Evolutionary conservation across 2,888 invertebrate genomes (phyloP).

Genomic region (Amaurobius ferox): DNA sequence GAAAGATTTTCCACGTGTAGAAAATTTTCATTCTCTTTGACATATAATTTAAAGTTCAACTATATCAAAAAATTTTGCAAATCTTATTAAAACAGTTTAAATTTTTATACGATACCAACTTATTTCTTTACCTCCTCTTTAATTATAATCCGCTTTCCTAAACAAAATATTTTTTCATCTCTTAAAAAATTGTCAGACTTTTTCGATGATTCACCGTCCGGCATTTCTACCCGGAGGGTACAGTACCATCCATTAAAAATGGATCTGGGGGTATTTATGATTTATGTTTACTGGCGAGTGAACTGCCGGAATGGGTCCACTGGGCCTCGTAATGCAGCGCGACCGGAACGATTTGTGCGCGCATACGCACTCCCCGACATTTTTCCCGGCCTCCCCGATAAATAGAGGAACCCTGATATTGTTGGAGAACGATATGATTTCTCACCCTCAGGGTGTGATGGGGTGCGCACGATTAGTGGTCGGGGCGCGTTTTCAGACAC

Average conservation of each 20-base stretch:
- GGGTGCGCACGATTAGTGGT: neutral
- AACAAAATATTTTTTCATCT: neutral
- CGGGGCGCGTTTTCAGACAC: neutral
- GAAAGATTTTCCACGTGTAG: too few species aligned
- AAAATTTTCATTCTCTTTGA: too few species aligned
- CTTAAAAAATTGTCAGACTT: slow-evolving; percentile 1
- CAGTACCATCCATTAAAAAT: slow-evolving; percentile 65
- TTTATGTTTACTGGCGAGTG: slow-evolving; percentile 52
- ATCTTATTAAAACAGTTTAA: too few species aligned
- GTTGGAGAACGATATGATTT: slow-evolving; percentile 12
- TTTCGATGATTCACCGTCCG: slow-evolving; percentile 34
- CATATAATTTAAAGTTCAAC: too few species aligned
- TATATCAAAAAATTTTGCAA: too few species aligned
- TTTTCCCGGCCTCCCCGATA: slow-evolving; percentile 19
- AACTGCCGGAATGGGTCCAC: slow-evolving; percentile 45
- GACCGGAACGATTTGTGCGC: slow-evolving; percentile 3
- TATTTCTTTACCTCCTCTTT: too few species aligned
- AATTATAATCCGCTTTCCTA: too few species aligned
- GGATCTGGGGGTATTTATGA: slow-evolving; percentile 53
- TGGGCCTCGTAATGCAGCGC: slow-evolving; percentile 50
- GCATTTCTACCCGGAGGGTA: slow-evolving; percentile 29
- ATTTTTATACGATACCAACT: too few species aligned
- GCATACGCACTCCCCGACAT: too few species aligned
- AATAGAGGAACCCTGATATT: slow-evolving; percentile 4
- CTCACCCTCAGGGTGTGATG: neutral